These are phyloP conservation scores for Gouania willdenowi DNA, from an alignment of 2,797 vertebrate species.

Conservation along the genomic window DNA sequence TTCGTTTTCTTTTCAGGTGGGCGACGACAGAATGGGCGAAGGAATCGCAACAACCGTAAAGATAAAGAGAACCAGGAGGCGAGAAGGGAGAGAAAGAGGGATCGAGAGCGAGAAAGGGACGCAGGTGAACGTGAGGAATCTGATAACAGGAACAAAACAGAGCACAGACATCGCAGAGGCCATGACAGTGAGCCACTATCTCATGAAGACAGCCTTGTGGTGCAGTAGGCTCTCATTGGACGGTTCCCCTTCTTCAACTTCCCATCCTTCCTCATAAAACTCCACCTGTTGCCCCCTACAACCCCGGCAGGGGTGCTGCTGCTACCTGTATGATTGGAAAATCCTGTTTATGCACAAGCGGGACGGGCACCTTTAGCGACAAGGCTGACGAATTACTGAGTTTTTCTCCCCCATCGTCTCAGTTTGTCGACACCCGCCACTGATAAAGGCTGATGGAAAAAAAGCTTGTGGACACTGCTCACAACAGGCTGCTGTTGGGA, in stretches of 20 bases:
- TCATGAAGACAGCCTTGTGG: conserved; percentile 62
- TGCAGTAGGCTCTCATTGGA: conserved; percentile 64
- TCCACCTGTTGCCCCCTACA: conserved; percentile 52
- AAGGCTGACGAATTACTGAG: conserved; percentile 49
- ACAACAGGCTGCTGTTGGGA: conserved; percentile 51
- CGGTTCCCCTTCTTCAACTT: conserved; percentile 35
- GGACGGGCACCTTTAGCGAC: conserved; percentile 58
- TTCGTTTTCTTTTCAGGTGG: conserved; percentile 19
- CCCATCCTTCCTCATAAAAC: conserved; percentile 26
- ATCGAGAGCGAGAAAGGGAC: conserved; percentile 78
- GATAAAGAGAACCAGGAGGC: conserved; percentile 80
- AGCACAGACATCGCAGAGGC: conserved; percentile 84
- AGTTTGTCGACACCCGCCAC: conserved; percentile 41
- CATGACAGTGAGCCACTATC: conserved; percentile 79
- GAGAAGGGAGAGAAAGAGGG: conserved; percentile 79
- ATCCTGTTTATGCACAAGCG: conserved; percentile 76
- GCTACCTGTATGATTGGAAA: conserved; percentile 85
- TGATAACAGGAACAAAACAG: conserved; percentile 86
- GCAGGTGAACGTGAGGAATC: conserved; percentile 75
- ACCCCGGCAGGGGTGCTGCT: conserved; percentile 84
- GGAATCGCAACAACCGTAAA: conserved; percentile 85
- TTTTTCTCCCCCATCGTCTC: conserved; percentile 32
- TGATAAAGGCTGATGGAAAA: conserved; percentile 38
- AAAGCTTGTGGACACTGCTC: conserved; percentile 39
- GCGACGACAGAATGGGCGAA: conserved; percentile 71